phyloP scores from a whole-genome alignment of 2,888 invertebrate genomes.

The Chloromyia formosa region DNA sequence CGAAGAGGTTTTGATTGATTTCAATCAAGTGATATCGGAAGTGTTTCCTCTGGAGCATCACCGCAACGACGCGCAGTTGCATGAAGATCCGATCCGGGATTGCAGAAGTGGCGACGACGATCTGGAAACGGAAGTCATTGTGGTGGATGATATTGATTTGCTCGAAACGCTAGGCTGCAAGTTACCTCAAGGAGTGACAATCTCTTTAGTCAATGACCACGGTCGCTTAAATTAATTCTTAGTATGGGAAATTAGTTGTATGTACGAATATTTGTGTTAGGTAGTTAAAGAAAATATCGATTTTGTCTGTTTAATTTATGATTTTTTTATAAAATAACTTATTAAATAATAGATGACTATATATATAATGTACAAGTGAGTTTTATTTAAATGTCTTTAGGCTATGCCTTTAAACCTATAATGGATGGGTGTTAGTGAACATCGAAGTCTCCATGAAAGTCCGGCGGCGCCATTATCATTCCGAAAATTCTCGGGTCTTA shows the following conservation, averaged over 20 bases:
- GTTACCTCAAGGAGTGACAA: slow-evolving; percentile 17
- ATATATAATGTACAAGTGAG: background rate
- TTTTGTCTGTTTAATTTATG: slow-evolving; percentile 31
- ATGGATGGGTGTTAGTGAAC: too few species aligned
- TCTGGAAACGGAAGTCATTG: background rate
- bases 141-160: background rate
- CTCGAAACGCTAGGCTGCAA: slow-evolving; percentile 7
- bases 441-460: too few species aligned
- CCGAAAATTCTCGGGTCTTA: too few species aligned
- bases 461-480: too few species aligned
- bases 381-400: too few species aligned
- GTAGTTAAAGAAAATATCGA: slow-evolving; percentile 31
- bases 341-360: background rate
- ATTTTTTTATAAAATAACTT: slow-evolving; percentile 35
- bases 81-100: background rate
- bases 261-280: slow-evolving; percentile 13
- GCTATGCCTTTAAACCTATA: too few species aligned
- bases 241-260: background rate
- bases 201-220: slow-evolving; percentile 12
- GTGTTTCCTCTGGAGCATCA: slow-evolving; percentile 56
- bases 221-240: slow-evolving; percentile 17
- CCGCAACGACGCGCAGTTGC: background rate
- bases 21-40: slow-evolving; percentile 62
- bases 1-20: slow-evolving; percentile 60
- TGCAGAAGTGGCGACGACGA: background rate